Percentiles rank a stretch among this genome's conserved stretches.
Evolutionary conservation across 92 coral and sea anemone species (phyloP).

Genomic region (Muricea muricata): DNA sequence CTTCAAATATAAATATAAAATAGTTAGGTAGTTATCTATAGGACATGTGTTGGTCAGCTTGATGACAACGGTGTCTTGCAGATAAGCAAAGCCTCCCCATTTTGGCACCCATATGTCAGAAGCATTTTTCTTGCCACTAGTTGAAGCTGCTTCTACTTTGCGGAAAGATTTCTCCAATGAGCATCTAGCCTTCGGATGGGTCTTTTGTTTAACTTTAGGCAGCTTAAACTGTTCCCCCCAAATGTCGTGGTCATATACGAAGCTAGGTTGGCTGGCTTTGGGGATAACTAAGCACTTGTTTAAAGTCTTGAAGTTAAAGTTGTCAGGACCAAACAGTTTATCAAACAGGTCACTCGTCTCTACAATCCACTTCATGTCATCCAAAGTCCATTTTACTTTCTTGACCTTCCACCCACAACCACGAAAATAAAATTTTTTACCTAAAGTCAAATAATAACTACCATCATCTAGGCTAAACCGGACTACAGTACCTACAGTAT

Average conservation of each 20-base stretch:
- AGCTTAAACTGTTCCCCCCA: not conserved
- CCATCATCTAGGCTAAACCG: not conserved
- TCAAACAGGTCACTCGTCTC: not conserved
- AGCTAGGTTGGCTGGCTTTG: slow-evolving; percentile 9
- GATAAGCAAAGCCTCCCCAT: not conserved
- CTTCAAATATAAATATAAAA: not conserved
- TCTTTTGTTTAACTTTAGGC: not conserved
- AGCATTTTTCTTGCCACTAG: not conserved
- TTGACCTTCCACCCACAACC: not conserved
- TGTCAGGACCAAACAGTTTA: not conserved
- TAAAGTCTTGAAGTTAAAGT: not conserved
- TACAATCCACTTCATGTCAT: not conserved
- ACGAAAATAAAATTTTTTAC: too few relatives aligned
- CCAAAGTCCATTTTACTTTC: not conserved
- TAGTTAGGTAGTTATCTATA: not conserved
- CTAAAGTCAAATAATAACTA: not conserved
- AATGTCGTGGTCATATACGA: not conserved
- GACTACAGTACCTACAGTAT: not conserved
- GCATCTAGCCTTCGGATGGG: not conserved
- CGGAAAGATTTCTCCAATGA: not conserved
- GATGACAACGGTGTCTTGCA: not conserved
- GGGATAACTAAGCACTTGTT: not conserved
- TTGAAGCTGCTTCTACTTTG: not conserved
- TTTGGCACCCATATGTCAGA: not conserved
- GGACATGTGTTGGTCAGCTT: slow-evolving; percentile 3